These are phyloP conservation scores for Fragum sueziense DNA, from an alignment of 2,888 invertebrate genomes.

Conservation along the genomic window DNA sequence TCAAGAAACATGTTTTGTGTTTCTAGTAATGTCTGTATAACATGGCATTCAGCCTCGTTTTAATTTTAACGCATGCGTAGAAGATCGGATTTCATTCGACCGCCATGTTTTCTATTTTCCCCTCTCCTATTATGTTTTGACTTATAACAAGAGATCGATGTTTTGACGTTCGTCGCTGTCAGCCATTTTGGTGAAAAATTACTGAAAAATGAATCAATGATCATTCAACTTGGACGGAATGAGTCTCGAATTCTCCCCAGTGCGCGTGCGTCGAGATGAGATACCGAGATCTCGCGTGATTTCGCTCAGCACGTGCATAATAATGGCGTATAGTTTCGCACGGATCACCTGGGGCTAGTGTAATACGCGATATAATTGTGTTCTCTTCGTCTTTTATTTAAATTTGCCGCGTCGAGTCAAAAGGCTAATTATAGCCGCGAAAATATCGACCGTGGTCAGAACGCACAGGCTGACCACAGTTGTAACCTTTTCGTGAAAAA, in stretches of 20 bases:
- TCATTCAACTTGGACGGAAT: constrained; percentile 35
- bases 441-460: too few relatives aligned
- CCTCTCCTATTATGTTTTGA: constrained; percentile 53
- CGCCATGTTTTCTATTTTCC: constrained; percentile 27
- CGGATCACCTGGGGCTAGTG: constrained; percentile 39
- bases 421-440: too few relatives aligned
- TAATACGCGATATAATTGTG: constrained; percentile 5
- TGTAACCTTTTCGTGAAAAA: too few relatives aligned
- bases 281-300: constrained; percentile 52
- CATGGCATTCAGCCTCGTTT: constrained; percentile 30
- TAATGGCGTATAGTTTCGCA: constrained; percentile 34
- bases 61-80: constrained; percentile 45
- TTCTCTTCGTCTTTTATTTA: not conserved
- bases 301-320: constrained; percentile 45
- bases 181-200: constrained; percentile 52
- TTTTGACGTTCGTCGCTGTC: constrained; percentile 29
- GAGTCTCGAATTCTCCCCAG: constrained; percentile 33
- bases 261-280: constrained; percentile 53
- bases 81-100: constrained; percentile 50
- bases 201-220: constrained; percentile 52
- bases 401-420: too few relatives aligned
- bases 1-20: not conserved
- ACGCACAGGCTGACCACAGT: too few relatives aligned
- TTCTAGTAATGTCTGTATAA: not conserved
- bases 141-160: constrained; percentile 50